Percentiles rank a stretch among this genome's conserved stretches.
Conservation (phyloP, 2,888 invertebrate species). For the Megastigmus dorsalis region DNA sequence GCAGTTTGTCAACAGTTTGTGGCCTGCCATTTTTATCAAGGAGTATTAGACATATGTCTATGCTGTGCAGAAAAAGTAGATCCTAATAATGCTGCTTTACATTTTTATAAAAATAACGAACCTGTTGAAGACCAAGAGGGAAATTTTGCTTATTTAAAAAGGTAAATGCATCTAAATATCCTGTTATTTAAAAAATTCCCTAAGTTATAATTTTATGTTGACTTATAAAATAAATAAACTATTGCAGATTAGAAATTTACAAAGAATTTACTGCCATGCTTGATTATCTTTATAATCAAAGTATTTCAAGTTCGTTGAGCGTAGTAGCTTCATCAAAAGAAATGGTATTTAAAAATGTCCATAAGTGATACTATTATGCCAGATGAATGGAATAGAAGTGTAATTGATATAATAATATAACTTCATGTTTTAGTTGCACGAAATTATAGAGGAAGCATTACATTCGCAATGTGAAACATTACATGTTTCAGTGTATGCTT, state of each 20-base stretch:
- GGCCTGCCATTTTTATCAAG: conserved; percentile 87
- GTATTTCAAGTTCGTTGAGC: conserved; percentile 72
- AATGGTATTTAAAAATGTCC: conserved; percentile 61
- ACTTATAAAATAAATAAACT: conserved; percentile 33
- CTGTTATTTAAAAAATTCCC: neutral
- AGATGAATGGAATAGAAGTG: neutral
- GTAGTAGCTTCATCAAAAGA: conserved; percentile 68
- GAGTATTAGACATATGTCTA: conserved; percentile 91
- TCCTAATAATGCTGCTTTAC: conserved; percentile 89
- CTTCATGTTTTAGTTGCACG: conserved; percentile 75
- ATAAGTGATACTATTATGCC: neutral
- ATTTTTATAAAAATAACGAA: conserved; percentile 90
- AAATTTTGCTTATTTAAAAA: conserved; percentile 81
- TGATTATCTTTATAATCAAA: conserved; percentile 81
- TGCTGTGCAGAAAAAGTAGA: conserved; percentile 91
- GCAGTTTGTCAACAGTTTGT: conserved; percentile 91
- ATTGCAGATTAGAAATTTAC: conserved; percentile 88
- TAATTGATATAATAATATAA: neutral
- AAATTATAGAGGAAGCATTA: conserved; percentile 81
- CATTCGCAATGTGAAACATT: conserved; percentile 89
- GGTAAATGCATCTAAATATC: conserved; percentile 74
- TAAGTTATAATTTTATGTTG: neutral
- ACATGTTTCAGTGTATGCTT: conserved; percentile 93
- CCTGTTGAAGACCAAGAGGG: conserved; percentile 90
- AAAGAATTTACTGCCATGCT: conserved; percentile 88